Conservation (phyloP, 2,888 invertebrate genomes). For the Pristionchus mayeri region DNA sequence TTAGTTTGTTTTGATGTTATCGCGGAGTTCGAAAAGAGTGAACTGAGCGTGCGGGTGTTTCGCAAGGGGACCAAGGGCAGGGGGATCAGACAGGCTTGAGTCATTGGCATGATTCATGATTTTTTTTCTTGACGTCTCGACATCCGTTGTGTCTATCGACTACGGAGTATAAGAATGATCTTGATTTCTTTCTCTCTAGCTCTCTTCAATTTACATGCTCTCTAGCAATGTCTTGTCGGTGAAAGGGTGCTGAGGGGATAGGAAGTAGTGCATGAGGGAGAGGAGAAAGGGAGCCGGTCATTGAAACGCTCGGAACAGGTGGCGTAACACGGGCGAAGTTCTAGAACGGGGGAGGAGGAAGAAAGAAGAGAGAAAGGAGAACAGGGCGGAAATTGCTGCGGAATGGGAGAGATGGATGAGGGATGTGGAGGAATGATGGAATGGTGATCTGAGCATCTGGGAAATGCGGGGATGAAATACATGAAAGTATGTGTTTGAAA, state of each 20-base stretch:
- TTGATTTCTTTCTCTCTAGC: too few species aligned
- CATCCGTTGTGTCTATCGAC: too few species aligned
- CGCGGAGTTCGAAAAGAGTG: not conserved
- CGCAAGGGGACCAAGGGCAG: not conserved
- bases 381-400: not conserved
- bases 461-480: too few species aligned
- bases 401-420: too few species aligned
- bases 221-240: too few species aligned
- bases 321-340: conserved; percentile 14
- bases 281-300: not conserved
- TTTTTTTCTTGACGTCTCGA: too few species aligned
- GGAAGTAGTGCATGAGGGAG: too few species aligned
- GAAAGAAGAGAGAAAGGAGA: not conserved
- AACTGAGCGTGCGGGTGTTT: not conserved
- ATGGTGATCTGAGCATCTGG: too few species aligned
- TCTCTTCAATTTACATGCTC: too few species aligned
- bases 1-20: conserved; percentile 35
- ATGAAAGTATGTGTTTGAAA: too few species aligned
- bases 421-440: too few species aligned
- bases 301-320: conserved; percentile 15
- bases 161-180: too few species aligned
- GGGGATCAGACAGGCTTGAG: not conserved
- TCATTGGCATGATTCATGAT: not conserved
- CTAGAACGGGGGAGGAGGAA: not conserved
- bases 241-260: not conserved